Evolutionary conservation across 1,140 invertebrate genomes (phyloP).

Genomic region (Xylocopa sonorina): DNA sequence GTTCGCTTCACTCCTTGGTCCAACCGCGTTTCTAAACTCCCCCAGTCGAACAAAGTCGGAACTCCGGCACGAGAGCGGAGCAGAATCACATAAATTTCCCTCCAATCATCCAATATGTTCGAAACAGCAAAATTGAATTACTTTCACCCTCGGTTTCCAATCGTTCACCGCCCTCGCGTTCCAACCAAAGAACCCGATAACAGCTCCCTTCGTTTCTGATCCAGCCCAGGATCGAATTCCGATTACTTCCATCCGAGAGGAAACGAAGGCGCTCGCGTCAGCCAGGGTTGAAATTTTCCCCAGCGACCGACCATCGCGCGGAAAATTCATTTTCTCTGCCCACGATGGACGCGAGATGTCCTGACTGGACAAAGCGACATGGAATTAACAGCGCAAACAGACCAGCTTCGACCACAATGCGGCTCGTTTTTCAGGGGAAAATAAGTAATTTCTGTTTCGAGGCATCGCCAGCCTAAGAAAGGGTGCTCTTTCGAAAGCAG

Average conservation of each 20-base stretch:
- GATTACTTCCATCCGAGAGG: constrained; percentile 28
- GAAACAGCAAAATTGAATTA: constrained; percentile 47
- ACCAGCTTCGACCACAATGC: constrained; percentile 21
- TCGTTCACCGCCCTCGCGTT: constrained; percentile 21
- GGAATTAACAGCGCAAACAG: constrained; percentile 39
- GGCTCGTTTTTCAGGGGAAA: constrained; percentile 4
- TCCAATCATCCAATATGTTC: constrained; percentile 54
- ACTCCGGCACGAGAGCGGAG: background rate
- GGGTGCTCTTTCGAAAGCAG: too few relatives aligned
- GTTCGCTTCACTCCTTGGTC: background rate
- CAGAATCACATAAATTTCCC: constrained; percentile 47
- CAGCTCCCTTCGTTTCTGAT: constrained; percentile 41
- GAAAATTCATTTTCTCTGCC: constrained; percentile 39
- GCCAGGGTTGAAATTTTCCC: constrained; percentile 9
- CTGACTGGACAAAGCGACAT: background rate
- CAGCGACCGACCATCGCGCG: background rate
- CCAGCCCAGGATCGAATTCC: constrained; percentile 40
- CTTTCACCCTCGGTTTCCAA: constrained; percentile 43
- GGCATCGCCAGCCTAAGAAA: too few relatives aligned
- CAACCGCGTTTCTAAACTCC: constrained; percentile 5
- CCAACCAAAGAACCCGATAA: constrained; percentile 40
- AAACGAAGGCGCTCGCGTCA: constrained; percentile 13
- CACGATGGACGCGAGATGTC: background rate
- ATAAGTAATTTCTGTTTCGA: too few relatives aligned
- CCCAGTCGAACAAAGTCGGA: constrained; percentile 4